A percentile compares a stretch with the other conserved stretches of the same genome.
phyloP scores from a whole-genome alignment of 2,797 vertebrate genomes.

The Rhinella marina region DNA sequence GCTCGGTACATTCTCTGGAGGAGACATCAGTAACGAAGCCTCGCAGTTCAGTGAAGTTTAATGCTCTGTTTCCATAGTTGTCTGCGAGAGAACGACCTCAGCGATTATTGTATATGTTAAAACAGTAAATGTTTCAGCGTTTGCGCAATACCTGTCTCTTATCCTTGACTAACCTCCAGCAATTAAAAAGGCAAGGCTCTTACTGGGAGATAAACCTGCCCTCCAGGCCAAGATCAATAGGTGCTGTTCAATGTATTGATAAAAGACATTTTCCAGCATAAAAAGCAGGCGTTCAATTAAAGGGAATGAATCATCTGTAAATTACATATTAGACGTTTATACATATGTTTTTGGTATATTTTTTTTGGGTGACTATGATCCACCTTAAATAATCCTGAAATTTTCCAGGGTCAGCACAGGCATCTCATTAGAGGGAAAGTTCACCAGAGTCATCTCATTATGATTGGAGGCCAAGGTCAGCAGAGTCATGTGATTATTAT shows the following conservation, averaged over 20 bases:
- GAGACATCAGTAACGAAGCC: conserved; percentile 36
- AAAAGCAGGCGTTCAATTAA: background rate
- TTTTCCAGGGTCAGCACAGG: too few relatives aligned
- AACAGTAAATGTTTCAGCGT: conserved; percentile 43
- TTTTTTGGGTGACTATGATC: too few relatives aligned
- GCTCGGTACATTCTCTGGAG: conserved; percentile 15
- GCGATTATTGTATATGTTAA: conserved; percentile 57
- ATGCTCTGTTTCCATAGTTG: conserved; percentile 56
- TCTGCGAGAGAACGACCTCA: conserved; percentile 39
- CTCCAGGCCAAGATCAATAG: conserved; percentile 27
- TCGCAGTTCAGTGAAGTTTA: conserved; percentile 51
- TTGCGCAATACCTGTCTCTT: conserved; percentile 52
- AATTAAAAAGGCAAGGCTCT: background rate
- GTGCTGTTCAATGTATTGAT: background rate
- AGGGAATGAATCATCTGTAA: background rate
- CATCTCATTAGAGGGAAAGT: too few relatives aligned
- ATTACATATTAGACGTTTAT: too few relatives aligned
- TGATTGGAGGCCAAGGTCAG: too few relatives aligned
- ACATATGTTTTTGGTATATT: too few relatives aligned
- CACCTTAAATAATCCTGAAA: too few relatives aligned
- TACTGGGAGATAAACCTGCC: background rate
- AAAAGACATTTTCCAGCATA: background rate
- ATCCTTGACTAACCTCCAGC: conserved; percentile 56
- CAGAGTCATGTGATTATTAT: too few relatives aligned
- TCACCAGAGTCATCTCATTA: too few relatives aligned